Percentiles rank a stretch among this genome's conserved stretches.
Conservation (phyloP, 64 coral and sea anemone species). For the Catalaphyllia jardinei region DNA sequence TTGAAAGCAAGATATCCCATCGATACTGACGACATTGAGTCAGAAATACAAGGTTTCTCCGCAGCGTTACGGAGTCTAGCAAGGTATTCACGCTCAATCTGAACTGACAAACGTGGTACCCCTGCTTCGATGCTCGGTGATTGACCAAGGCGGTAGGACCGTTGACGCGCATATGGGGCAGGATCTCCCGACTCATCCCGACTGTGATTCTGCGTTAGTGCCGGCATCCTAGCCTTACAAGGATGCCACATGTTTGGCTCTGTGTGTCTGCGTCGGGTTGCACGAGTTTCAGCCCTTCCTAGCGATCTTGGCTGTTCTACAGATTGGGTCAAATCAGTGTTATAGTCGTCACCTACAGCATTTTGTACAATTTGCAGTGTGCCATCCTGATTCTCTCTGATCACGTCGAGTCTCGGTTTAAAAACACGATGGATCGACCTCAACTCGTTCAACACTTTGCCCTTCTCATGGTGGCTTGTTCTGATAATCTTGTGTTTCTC, state of each 20-base stretch:
- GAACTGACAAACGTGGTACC: background rate
- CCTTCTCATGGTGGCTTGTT: conserved; percentile 11
- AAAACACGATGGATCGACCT: conserved; percentile 49
- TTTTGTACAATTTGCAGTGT: background rate
- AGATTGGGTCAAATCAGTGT: background rate
- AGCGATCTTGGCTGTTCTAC: background rate
- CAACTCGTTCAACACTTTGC: conserved; percentile 58
- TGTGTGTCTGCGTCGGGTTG: background rate
- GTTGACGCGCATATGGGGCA: background rate
- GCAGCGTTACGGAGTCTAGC: background rate
- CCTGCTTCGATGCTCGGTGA: background rate
- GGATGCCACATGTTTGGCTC: background rate
- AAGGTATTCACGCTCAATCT: conserved; percentile 10
- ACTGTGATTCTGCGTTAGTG: background rate
- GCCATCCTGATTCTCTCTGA: background rate
- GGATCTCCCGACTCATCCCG: background rate
- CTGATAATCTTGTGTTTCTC: conserved; percentile 30
- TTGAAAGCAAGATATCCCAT: conserved; percentile 47
- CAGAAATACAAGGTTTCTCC: background rate
- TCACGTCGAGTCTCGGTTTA: conserved; percentile 23
- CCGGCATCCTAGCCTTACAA: background rate
- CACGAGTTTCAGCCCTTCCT: background rate
- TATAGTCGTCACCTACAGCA: background rate
- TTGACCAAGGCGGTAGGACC: background rate
- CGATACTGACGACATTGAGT: conserved; percentile 50